phyloP scores from a whole-genome alignment of 35 echinoderm and acorn worm genomes.

The Diadema setosum region DNA sequence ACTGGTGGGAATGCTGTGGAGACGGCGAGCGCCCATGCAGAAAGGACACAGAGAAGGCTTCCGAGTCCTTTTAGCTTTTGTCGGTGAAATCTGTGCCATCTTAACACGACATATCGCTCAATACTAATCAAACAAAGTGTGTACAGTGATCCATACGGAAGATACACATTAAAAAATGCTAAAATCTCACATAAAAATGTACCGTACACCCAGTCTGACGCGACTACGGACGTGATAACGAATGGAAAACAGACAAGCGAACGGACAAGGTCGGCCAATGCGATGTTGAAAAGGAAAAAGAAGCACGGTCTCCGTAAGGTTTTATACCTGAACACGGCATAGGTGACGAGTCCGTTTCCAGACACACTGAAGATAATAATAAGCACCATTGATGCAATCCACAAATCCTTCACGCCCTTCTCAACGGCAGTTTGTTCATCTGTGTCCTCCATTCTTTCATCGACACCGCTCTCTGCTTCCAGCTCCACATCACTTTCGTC shows the following conservation, averaged over 20 bases:
- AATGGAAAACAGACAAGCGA: conserved; percentile 77
- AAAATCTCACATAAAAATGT: conserved; percentile 87
- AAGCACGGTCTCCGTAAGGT: conserved; percentile 78
- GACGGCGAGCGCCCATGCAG: conserved; percentile 81
- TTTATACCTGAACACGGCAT: conserved; percentile 55
- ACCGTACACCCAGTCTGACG: conserved; percentile 66
- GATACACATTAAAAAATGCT: conserved; percentile 92
- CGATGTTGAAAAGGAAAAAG: conserved; percentile 94
- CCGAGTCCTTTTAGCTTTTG: conserved; percentile 78
- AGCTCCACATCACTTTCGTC: not conserved
- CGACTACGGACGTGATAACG: conserved; percentile 60
- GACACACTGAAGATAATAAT: conserved; percentile 77
- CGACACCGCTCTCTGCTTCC: not conserved
- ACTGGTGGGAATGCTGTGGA: conserved; percentile 94
- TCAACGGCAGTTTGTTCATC: not conserved
- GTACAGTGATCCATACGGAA: conserved; percentile 88
- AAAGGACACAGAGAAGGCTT: conserved; percentile 72
- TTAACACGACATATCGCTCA: conserved; percentile 84
- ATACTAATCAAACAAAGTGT: conserved; percentile 78
- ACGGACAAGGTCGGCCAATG: conserved; percentile 81
- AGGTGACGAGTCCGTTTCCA: conserved; percentile 74
- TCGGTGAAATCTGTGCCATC: conserved; percentile 92
- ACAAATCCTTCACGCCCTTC: conserved; percentile 45
- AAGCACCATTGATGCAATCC: conserved; percentile 65
- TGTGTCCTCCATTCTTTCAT: not conserved